Percentiles rank a stretch among this genome's conserved stretches.
Evolutionary conservation across 2,113 vertebrate species (phyloP).

Genomic region (Mellivora capensis): DNA sequence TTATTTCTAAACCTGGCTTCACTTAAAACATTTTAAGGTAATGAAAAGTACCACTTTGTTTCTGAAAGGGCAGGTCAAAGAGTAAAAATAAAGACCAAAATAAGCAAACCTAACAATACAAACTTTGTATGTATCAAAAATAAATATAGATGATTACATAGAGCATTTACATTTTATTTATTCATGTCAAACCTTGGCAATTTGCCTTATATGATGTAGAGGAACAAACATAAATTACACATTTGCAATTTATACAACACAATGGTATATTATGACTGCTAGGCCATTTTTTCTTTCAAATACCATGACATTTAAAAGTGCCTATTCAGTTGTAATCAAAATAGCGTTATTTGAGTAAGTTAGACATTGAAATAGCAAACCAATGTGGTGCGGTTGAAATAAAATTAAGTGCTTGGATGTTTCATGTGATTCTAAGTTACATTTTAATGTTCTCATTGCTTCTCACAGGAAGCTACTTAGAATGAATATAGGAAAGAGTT

Average conservation of each 20-base stretch:
- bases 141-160: slow-evolving; percentile 13
- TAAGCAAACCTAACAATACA: neutral
- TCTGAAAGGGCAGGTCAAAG: neutral
- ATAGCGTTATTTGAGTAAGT: slow-evolving; percentile 40
- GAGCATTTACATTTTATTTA: slow-evolving; percentile 30
- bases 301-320: slow-evolving; percentile 72
- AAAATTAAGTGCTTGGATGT: slow-evolving; percentile 26
- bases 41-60: neutral
- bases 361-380: slow-evolving; percentile 42
- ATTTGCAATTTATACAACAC: slow-evolving; percentile 39
- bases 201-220: neutral
- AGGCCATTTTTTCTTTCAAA: slow-evolving; percentile 35
- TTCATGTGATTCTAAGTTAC: neutral
- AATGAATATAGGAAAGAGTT: neutral
- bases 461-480: slow-evolving; percentile 5
- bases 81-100: neutral
- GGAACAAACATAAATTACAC: slow-evolving; percentile 39
- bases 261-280: slow-evolving; percentile 39
- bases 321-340: slow-evolving; percentile 60
- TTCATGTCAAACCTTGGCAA: slow-evolving; percentile 26
- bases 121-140: neutral
- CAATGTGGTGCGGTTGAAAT: neutral
- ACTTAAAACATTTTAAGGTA: neutral
- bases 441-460: neutral
- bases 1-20: slow-evolving; percentile 42